Base-by-base conservation (phyloP, 2,113 vertebrate species). In the Cettia cetti region DNA sequence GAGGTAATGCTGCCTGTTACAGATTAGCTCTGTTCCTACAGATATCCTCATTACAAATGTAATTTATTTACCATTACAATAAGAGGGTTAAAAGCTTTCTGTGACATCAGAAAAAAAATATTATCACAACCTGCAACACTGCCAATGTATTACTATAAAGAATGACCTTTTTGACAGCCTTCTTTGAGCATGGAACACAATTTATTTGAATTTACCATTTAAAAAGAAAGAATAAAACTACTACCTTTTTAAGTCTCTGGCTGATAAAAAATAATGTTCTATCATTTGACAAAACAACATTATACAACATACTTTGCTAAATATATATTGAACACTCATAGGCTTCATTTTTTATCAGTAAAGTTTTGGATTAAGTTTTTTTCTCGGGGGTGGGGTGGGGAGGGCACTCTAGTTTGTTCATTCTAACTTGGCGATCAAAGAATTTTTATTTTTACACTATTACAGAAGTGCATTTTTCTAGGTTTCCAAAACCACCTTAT, bases 401-500 rank as follows among this genome's bases (percentile, higher is more conserved):
- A 11, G 22, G 24, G 33, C 47, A 79, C 44, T 96, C 90, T 81
- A 93, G 96, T 97, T 97, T 97, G 95, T 96, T 97, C 96, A 95
- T 98, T 99, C 97, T 98, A 98, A 98, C 98, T 99, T 99, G 98
- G 99, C 98, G 96, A 98, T 86, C 98, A 98, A 98, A 98, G 97
- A 98, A 98, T 98, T 98, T 99, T 99, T 99, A 99, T 99, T 99
- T 99, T 99, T 99, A 99, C 98, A 98, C 98, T 97, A 98, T 98
- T 98, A 98, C 97, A 98, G 98, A 98, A 98, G 98, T 99, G 98
- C 98, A 99, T 99, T 99, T 99, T 98, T 99, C 98, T 99, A 98
- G 98, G 99, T 99, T 99, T 98, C 98, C 98, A 98, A 98, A 99
- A 98, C 98, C 99, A 99, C 99, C 99, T 99, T 99, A 98, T 99